Evolutionary conservation across 2,888 invertebrate genomes (phyloP).

Genomic region (Willowsia nigromaculata): DNA sequence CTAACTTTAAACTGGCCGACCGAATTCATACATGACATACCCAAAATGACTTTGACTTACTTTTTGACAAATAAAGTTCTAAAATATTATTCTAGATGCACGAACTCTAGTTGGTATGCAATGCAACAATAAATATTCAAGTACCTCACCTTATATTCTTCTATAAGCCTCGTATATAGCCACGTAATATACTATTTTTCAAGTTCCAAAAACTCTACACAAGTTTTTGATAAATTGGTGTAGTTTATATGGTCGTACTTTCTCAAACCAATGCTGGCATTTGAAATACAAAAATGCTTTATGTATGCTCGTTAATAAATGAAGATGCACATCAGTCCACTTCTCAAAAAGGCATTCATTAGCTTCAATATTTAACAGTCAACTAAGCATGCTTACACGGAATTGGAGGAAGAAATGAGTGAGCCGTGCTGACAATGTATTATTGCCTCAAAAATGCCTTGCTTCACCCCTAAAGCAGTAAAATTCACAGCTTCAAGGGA

Average conservation of each 20-base stretch:
- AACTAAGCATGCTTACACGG: constrained; percentile 1
- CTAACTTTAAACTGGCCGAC: background rate
- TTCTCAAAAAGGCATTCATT: constrained; percentile 11
- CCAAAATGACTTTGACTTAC: constrained; percentile 1
- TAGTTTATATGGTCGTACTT: background rate
- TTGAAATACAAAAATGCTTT: background rate
- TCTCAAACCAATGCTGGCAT: background rate
- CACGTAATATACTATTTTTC: too few species aligned
- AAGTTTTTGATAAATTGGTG: too few species aligned
- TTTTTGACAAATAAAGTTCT: background rate
- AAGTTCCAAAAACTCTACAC: too few species aligned
- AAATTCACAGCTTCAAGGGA: constrained; percentile 67
- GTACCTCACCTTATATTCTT: background rate
- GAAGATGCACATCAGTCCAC: background rate
- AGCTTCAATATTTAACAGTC: constrained; percentile 34
- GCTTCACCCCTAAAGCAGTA: constrained; percentile 57
- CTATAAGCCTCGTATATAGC: background rate
- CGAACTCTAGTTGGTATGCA: background rate
- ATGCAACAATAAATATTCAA: background rate
- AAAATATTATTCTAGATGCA: background rate
- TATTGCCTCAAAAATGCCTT: constrained; percentile 37
- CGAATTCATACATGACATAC: background rate
- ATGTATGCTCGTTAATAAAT: background rate
- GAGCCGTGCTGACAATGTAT: constrained; percentile 18
- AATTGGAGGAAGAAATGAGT: background rate